Conservation (phyloP, 2,888 invertebrate genomes). For the Pterostichus niger region DNA sequence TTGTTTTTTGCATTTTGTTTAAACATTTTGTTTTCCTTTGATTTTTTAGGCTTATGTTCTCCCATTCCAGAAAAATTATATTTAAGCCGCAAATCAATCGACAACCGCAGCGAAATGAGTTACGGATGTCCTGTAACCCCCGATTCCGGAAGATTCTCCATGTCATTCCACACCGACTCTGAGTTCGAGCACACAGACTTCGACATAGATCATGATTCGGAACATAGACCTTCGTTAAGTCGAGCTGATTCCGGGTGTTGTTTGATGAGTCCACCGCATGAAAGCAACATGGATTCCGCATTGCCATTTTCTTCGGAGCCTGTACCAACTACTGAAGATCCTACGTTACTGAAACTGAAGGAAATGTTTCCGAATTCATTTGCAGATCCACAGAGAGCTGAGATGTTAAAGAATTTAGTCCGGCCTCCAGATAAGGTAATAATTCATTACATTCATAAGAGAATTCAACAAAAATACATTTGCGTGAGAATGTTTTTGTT, state of each 20-base stretch:
- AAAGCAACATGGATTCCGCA: constrained; percentile 1
- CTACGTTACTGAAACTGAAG: constrained; percentile 29
- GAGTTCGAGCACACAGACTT: constrained; percentile 45
- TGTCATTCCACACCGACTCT: constrained; percentile 13
- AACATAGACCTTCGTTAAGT: not conserved
- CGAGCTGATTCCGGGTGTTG: constrained; percentile 32
- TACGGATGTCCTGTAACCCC: constrained; percentile 53
- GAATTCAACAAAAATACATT: no score
- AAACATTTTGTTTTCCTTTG: not conserved
- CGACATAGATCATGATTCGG: constrained; percentile 10
- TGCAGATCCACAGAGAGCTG: constrained; percentile 50
- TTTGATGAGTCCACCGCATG: constrained; percentile 3
- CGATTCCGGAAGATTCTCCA: constrained; percentile 60
- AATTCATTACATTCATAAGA: not conserved
- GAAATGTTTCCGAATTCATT: constrained; percentile 46
- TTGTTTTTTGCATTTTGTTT: not conserved
- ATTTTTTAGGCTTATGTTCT: constrained; percentile 14
- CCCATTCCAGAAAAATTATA: constrained; percentile 17
- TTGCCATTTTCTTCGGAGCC: not conserved
- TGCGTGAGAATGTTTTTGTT: no score
- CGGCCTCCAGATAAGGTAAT: constrained; percentile 16
- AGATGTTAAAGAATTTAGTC: constrained; percentile 17
- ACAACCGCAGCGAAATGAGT: constrained; percentile 58
- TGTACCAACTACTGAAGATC: constrained; percentile 11
- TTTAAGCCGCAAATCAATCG: constrained; percentile 45